A percentile compares a stretch with the other conserved stretches of the same genome.
These are phyloP conservation scores for Rhinophrynus dorsalis DNA, from an alignment of 2,797 vertebrate genomes.

Conservation along the genomic window DNA sequence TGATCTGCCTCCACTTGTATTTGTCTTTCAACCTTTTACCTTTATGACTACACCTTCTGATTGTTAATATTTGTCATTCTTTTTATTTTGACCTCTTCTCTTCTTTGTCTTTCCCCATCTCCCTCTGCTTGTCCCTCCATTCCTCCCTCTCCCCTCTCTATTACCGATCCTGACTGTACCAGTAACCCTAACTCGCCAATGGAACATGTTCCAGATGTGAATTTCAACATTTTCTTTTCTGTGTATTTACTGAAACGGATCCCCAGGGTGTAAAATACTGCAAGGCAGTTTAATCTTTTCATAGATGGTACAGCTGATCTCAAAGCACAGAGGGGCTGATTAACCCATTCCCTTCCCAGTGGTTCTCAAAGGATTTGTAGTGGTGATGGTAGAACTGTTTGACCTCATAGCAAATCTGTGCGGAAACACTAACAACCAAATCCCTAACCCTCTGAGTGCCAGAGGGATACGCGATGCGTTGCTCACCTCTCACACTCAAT, in stretches of 20 bases:
- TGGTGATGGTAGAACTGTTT: too few relatives aligned
- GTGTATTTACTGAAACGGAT: neutral
- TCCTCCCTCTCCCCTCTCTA: neutral
- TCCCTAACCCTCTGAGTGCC: too few relatives aligned
- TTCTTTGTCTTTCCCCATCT: neutral
- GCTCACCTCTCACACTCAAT: too few relatives aligned
- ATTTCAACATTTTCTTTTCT: slow-evolving; percentile 4
- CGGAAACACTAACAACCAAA: too few relatives aligned
- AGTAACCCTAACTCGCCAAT: neutral
- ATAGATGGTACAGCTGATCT: neutral
- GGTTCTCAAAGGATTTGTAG: too few relatives aligned
- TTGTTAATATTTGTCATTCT: too few relatives aligned
- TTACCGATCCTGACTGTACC: neutral
- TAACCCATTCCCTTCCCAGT: too few relatives aligned
- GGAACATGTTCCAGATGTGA: slow-evolving; percentile 33
- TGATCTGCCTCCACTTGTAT: neutral
- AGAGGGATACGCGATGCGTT: too few relatives aligned
- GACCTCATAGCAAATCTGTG: too few relatives aligned
- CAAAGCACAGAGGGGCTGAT: too few relatives aligned
- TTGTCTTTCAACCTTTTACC: neutral
- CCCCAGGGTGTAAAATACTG: neutral
- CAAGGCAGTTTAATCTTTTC: neutral
- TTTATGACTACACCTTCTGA: too few relatives aligned
- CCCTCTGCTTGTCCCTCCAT: neutral
- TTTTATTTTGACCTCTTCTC: neutral